phyloP scores from a whole-genome alignment of 1,140 invertebrate species.

The Alviniconcha marisindica region DNA sequence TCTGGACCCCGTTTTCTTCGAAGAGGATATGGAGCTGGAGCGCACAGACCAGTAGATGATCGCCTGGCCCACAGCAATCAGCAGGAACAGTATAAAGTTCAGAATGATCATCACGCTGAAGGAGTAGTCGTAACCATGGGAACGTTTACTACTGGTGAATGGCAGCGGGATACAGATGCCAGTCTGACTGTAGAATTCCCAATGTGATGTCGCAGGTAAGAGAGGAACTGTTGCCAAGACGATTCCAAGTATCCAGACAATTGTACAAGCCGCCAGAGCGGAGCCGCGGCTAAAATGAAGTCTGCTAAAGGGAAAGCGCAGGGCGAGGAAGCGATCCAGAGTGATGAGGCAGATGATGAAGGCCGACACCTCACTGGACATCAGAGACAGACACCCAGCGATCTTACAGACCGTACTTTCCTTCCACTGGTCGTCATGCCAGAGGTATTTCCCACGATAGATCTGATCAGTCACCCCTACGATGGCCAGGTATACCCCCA shows the following conservation, averaged over 20 bases:
- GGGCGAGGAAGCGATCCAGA: constrained; percentile 47
- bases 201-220: constrained; percentile 30
- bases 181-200: constrained; percentile 51
- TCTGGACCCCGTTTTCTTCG: no score
- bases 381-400: constrained; percentile 56
- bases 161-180: constrained; percentile 53
- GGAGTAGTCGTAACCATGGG: constrained; percentile 52
- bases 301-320: constrained; percentile 5
- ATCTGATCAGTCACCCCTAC: constrained; percentile 55
- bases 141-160: constrained; percentile 27
- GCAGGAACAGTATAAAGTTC: constrained; percentile 49
- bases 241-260: constrained; percentile 38
- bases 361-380: constrained; percentile 59
- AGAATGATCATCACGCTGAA: constrained; percentile 48
- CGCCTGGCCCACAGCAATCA: constrained; percentile 47
- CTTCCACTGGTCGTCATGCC: constrained; percentile 53
- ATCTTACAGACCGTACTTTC: constrained; percentile 49
- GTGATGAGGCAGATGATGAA: constrained; percentile 58
- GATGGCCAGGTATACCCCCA: constrained; percentile 64
- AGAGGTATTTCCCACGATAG: constrained; percentile 55
- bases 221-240: constrained; percentile 39
- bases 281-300: constrained; percentile 38
- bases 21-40: neutral
- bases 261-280: neutral
- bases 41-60: constrained; percentile 46